Base-by-base conservation (phyloP, 2,888 invertebrate genomes). In the Thereva unica region DNA sequence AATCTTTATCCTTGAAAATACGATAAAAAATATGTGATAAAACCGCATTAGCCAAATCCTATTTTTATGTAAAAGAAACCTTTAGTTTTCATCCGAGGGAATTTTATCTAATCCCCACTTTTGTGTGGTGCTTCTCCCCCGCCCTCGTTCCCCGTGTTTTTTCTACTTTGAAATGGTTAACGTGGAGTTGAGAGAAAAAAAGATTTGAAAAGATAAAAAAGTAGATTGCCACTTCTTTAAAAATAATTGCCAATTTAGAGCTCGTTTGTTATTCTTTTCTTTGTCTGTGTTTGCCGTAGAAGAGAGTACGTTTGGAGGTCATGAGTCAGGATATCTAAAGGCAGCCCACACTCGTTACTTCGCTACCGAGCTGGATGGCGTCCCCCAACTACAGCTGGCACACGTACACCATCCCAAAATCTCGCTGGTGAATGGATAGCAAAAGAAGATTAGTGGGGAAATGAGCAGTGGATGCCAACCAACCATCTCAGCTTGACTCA, bases 241-340 rank as follows among this genome's bases (percentile, higher is more conserved):
- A 61, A 61, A 61, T 61, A 61, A 61, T 61, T 61, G 61, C 61
- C 61, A 61, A 61, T 61, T 61, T 61, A 61, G 50, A 61, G 61
- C 41, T 50, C 50, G 61, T 61, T 50, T 61, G 61, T 61, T 61
- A 61, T 61, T 41, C 61, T 37, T 50, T 61, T 50, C 47, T 50
- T 10, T 37, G 4, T 57, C 12, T 49, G 49, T 50, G 40, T 50
- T 61, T 61, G 34, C 49, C n/a, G 41, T 23, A 23, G 23, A 23
- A 47, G 41, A 35, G 50, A 61, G 34, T 61, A 40, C 40, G 41
- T 41, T 23, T 50, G 41, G 61, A 50, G 61, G 61, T 61, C 61
- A 61, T 61, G 61, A 61, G 61, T 61, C 50, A 61, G 23, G 23
- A 23, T 23, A 23, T 23, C 23, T 23, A 23, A 23, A 23, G 23